A percentile compares a stretch with the other conserved stretches of the same genome.
These are phyloP conservation scores for Falcunculus frontatus DNA, from an alignment of 2,113 vertebrate species.

Conservation along the genomic window DNA sequence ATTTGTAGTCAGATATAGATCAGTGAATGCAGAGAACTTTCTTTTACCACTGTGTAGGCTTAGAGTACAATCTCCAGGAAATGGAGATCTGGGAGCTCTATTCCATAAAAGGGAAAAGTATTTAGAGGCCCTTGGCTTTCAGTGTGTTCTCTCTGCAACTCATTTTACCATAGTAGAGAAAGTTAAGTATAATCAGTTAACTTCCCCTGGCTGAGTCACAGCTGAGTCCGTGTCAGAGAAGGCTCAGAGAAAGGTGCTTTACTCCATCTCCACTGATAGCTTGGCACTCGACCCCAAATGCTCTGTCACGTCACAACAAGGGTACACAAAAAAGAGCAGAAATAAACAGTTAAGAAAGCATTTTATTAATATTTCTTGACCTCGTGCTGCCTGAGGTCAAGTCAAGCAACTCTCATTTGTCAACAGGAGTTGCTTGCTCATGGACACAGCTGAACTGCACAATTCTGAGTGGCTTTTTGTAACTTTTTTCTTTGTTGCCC, in stretches of 20 bases:
- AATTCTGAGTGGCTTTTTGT: background rate
- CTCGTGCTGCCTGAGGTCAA: background rate
- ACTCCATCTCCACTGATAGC: slow-evolving; percentile 2
- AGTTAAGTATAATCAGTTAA: slow-evolving; percentile 33
- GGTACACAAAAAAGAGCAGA: background rate
- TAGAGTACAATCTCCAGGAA: slow-evolving; percentile 74
- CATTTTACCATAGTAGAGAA: slow-evolving; percentile 59
- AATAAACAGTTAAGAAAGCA: background rate
- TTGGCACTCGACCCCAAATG: background rate
- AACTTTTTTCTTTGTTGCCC: background rate
- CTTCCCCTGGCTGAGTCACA: slow-evolving; percentile 53
- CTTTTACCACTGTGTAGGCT: slow-evolving; percentile 62
- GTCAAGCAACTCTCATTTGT: background rate
- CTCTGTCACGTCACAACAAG: background rate
- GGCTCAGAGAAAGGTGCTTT: slow-evolving; percentile 23
- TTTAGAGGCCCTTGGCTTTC: slow-evolving; percentile 67
- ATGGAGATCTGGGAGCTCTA: slow-evolving; percentile 60
- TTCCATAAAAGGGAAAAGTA: slow-evolving; percentile 82
- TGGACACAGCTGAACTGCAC: background rate
- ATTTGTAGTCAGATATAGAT: slow-evolving; percentile 63
- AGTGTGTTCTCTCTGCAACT: slow-evolving; percentile 42
- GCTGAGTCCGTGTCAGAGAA: background rate
- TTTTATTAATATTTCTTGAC: background rate
- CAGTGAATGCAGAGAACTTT: slow-evolving; percentile 56
- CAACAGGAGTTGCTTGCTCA: background rate